Base-by-base conservation (phyloP, 1,140 invertebrate genomes). In the Drosophila sproati region DNA sequence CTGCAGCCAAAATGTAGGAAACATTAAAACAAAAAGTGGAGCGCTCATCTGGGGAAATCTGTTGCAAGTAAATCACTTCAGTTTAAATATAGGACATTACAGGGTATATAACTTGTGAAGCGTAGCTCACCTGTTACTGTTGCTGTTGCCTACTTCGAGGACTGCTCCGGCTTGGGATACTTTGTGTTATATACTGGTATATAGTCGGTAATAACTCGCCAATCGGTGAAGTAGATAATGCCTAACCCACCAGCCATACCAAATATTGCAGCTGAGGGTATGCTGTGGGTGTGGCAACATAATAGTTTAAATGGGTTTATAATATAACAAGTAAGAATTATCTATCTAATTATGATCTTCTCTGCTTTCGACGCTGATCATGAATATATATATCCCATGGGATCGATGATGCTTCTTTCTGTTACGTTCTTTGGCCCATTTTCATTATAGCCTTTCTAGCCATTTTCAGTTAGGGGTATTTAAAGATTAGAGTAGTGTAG, bases 161-260 rank as follows among this genome's bases (percentile, higher is more conserved):
- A 0, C 6, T 67, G 61, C 39, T 87, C 79, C 6, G 73, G 60
- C 20, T 83, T 80, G 1, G 73, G 73, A 7, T 74, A 88, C 31
- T 88, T 88, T 12, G 60, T 83, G 39, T 88, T 88, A 5, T 88
- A 88, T 6, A 88, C 29, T 2, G 85, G 85, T 43, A 88, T 83
- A 50, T 61, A 78, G n/a, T 69, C 28, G 50, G 85, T 70, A n/a
- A 88, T 41, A 8, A 75, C 29, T n/a, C 77, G 72, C 85, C 83
- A 88, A 2, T 88, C 85, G 28, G 77, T 73, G 5, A 72, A 73
- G n/a, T 88, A 88, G 12, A 75, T 31, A 8, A 88, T 2, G 5
- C 63, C 50, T 35, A 88, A 31, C 0, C 52, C 20, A 1, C 62
- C 71, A 10, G 85, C 85, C 45, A 76, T 8, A 2, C 80, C 83